Evolutionary conservation across 1,140 invertebrate species (phyloP), one percentile per base, ranked within the genome.

Genomic region (Chlorops oryzae): DNA sequence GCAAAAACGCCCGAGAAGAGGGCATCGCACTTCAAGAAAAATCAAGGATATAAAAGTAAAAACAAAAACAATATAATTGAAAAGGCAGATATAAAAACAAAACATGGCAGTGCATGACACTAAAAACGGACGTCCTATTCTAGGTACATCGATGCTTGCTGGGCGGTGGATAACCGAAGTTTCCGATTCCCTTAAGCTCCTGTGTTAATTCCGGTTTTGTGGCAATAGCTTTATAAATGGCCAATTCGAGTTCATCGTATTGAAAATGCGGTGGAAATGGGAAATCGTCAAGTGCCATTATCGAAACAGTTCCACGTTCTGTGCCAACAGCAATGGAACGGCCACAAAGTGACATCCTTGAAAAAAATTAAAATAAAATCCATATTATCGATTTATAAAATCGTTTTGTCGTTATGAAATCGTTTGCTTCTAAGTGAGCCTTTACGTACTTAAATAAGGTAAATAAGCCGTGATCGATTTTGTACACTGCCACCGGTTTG

Each of bases 241-340:
- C 75, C 2, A 78, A 72, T 15, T 81, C 70, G 2, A 86, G 68
- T 43, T 81, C 68, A 35, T 76, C 67, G 28, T 74, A 74, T 61
- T 84, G 82, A 57, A 83, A 80, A 57, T 78, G 83, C 2, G 83
- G 78, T 0, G 81, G 73, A 57, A 84, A 80, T 0, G 84, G 82
- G 69, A 86, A 84, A 39, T 84, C 81, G 56, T 81, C 77, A 7
- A 87, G 73, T 53, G 80, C 77, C 54, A 82, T 81, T 17, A 86
- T 76, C 50, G 83, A 75, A 3, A 86, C 72, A 28, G 75, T 71
- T 2, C 85, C 85, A 15, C 75, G 61, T 5, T 80, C 74, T 61
- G 87, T 84, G 0, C 79, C 82, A 2, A 81, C 78, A 4, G 84
- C 75, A 6, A 87, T 61, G 44, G 84, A 85, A 22, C 82, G 78